A percentile compares a stretch with the other conserved stretches of the same genome.
phyloP scores from a whole-genome alignment of 2,888 invertebrate genomes.

The Stenodema calcarata region DNA sequence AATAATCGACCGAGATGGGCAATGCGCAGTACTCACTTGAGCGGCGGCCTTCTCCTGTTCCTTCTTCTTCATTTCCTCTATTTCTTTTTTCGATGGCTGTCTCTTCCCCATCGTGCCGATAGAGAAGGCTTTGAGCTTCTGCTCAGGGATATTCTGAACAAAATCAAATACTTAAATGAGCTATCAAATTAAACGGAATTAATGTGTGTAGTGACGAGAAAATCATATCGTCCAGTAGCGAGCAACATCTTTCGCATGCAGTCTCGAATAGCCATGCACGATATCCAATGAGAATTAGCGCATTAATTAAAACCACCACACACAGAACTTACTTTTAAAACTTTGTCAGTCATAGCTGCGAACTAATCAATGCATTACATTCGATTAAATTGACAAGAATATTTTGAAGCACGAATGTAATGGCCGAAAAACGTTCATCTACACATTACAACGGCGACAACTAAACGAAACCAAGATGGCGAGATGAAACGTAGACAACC shows the following conservation, averaged over 20 bases:
- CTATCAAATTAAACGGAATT: not conserved
- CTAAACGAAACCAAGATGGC: not conserved
- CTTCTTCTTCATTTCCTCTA: conserved; percentile 85
- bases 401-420: not conserved
- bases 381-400: not conserved
- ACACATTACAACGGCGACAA: not conserved
- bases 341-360: conserved; percentile 24
- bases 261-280: not conserved
- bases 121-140: conserved; percentile 78
- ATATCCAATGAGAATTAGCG: not conserved
- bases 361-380: not conserved
- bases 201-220: not conserved
- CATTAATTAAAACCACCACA: not conserved
- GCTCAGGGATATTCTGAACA: conserved; percentile 68
- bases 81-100: conserved; percentile 78
- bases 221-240: not conserved
- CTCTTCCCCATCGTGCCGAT: conserved; percentile 77
- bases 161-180: not conserved
- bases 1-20: not conserved
- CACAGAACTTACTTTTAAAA: conserved; percentile 17
- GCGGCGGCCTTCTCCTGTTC: conserved; percentile 91
- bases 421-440: not conserved
- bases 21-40: conserved; percentile 67
- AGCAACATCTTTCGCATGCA: not conserved
- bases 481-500: no score